These are phyloP conservation scores for Neocrepidodera transversa DNA, from an alignment of 2,888 invertebrate genomes.

Conservation along the genomic window DNA sequence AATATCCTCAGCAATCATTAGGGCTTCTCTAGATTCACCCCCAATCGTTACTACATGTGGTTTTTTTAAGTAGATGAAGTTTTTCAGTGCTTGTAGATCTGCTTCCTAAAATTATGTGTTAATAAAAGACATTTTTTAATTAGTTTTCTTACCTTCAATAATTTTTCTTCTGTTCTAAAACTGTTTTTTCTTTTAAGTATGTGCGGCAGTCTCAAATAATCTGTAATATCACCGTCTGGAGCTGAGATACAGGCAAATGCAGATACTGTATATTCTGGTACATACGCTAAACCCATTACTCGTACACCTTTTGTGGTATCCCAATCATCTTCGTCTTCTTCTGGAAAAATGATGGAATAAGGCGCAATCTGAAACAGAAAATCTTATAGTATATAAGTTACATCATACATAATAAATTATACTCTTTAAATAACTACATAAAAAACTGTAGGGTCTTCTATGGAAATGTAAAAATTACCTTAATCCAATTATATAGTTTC, in stretches of 20 bases:
- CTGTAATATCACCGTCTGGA: constrained; percentile 90
- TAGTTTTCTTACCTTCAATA: constrained; percentile 59
- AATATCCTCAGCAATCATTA: constrained; percentile 81
- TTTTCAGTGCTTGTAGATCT: constrained; percentile 72
- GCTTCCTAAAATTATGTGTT: constrained; percentile 59
- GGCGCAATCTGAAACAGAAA: constrained; percentile 68
- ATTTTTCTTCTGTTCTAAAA: constrained; percentile 71
- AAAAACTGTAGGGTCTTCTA: too few species aligned
- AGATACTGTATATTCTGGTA: constrained; percentile 82
- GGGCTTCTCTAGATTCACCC: constrained; percentile 88
- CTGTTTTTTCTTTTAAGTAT: constrained; percentile 83
- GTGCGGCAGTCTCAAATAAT: constrained; percentile 87
- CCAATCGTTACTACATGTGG: constrained; percentile 87
- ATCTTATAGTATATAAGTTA: not conserved
- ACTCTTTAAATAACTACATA: too few species aligned
- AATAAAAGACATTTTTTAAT: not conserved
- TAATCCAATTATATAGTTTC: constrained; percentile 90
- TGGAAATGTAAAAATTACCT: too few species aligned
- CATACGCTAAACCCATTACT: constrained; percentile 88
- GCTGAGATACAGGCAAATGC: constrained; percentile 89
- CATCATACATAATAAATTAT: too few species aligned
- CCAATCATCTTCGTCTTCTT: constrained; percentile 93
- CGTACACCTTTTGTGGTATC: constrained; percentile 83
- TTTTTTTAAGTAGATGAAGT: constrained; percentile 88
- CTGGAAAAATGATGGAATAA: constrained; percentile 73